These are phyloP conservation scores for Hypselothyrea guttata DNA, from an alignment of 2,888 invertebrate genomes.

Conservation along the genomic window DNA sequence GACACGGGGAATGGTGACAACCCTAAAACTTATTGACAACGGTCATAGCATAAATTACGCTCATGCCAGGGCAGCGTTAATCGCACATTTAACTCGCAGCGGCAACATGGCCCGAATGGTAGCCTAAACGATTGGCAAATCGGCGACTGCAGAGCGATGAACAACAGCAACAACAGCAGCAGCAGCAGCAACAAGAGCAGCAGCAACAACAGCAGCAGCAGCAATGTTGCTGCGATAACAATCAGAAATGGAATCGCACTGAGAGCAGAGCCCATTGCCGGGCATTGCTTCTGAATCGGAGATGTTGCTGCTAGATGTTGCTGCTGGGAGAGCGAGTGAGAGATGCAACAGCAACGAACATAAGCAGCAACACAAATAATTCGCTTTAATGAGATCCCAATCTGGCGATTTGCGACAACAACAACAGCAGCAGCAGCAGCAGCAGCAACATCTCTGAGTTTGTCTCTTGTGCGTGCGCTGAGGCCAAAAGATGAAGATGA, in stretches of 20 bases:
- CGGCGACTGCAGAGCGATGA: constrained; percentile 40
- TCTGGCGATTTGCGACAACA: constrained; percentile 76
- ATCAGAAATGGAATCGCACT: constrained; percentile 30
- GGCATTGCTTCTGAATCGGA: constrained; percentile 41
- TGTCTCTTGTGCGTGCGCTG: constrained; percentile 55
- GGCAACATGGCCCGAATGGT: constrained; percentile 35
- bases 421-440: constrained; percentile 26
- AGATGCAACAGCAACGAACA: constrained; percentile 70
- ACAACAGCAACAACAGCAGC: constrained; percentile 37
- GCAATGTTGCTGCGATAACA: constrained; percentile 42
- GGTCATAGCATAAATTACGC: constrained; percentile 70
- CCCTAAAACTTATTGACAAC: constrained; percentile 62
- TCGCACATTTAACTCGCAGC: constrained; percentile 61
- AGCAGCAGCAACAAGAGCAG: constrained; percentile 52
- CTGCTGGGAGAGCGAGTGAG: constrained; percentile 49
- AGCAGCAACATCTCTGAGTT: constrained; percentile 43
- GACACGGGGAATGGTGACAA: constrained; percentile 54
- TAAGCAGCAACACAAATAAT: constrained; percentile 80
- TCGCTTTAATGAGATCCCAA: constrained; percentile 81
- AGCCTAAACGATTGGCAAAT: constrained; percentile 59
- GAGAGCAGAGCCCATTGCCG: constrained; percentile 44
- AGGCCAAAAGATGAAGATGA: constrained; percentile 64
- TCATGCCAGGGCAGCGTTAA: constrained; percentile 62
- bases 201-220: constrained; percentile 71
- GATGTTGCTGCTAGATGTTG: constrained; percentile 22